These are phyloP conservation scores for Temnothorax nylanderi DNA, from an alignment of 1,140 invertebrate species.

Conservation along the genomic window DNA sequence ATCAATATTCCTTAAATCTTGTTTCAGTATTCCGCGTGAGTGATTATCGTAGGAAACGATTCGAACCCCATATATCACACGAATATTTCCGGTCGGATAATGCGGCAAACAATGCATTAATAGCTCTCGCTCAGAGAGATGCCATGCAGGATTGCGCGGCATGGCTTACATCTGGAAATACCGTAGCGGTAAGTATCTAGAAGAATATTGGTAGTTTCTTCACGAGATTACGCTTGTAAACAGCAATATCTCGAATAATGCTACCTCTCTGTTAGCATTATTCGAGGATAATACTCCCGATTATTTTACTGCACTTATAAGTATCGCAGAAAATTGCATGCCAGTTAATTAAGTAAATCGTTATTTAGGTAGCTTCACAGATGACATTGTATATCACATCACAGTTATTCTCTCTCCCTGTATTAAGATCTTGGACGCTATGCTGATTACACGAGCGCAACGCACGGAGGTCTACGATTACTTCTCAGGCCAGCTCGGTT, in stretches of 20 bases:
- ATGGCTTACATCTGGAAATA: conserved; percentile 91
- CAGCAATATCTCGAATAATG: not conserved
- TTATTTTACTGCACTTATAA: not conserved
- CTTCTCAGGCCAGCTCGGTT: conserved; percentile 90
- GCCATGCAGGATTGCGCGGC: conserved; percentile 93
- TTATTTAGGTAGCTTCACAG: not conserved
- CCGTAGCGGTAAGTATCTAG: conserved; percentile 90
- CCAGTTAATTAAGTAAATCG: not conserved
- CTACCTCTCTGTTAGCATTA: not conserved
- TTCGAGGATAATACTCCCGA: too few relatives aligned
- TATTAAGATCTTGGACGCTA: conserved; percentile 95
- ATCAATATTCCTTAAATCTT: conserved; percentile 15
- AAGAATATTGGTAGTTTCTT: not conserved
- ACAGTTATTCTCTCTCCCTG: conserved; percentile 34
- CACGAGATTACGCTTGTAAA: not conserved
- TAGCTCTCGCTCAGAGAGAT: conserved; percentile 92
- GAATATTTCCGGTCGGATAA: conserved; percentile 95
- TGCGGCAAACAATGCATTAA: conserved; percentile 91
- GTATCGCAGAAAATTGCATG: not conserved
- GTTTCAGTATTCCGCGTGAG: conserved; percentile 94
- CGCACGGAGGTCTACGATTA: conserved; percentile 92
- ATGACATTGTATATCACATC: not conserved
- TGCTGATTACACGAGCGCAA: conserved; percentile 94
- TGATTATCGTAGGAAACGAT: conserved; percentile 92
- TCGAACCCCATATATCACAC: conserved; percentile 91